Evolutionary conservation across 2,113 vertebrate genomes (phyloP).

Genomic region (Tichodroma muraria): DNA sequence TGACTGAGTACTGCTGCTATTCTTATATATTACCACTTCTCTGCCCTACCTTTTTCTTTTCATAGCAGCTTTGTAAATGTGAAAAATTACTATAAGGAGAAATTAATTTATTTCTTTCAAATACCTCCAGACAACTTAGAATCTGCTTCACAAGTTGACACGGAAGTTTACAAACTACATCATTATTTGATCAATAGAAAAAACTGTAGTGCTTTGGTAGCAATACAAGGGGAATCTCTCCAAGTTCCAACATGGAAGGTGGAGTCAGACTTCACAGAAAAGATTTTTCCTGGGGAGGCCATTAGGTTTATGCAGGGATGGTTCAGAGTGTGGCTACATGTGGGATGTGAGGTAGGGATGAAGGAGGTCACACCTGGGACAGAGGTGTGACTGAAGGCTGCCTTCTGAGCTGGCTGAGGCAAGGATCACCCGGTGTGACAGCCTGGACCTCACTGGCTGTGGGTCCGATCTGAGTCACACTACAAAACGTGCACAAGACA

Average conservation of each 20-base stretch:
- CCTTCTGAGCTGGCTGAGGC: background rate
- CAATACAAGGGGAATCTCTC: background rate
- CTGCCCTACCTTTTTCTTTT: background rate
- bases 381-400: background rate
- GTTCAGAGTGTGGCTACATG: background rate
- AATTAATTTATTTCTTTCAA: background rate
- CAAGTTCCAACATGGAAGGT: background rate
- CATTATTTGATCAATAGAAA: background rate
- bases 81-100: background rate
- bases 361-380: background rate
- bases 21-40: background rate
- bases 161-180: background rate
- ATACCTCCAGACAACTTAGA: background rate
- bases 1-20: background rate
- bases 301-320: background rate
- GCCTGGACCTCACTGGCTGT: background rate
- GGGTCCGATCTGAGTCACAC: rapidly evolving
- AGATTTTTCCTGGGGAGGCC: background rate
- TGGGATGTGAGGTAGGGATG: background rate
- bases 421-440: background rate
- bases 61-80: background rate
- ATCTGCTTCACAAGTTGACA: background rate
- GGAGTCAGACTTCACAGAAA: background rate
- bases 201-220: background rate
- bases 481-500: rapidly evolving